Evolutionary conservation across 1,140 invertebrate genomes (phyloP).

Genomic region (Meloidogyne exigua): DNA sequence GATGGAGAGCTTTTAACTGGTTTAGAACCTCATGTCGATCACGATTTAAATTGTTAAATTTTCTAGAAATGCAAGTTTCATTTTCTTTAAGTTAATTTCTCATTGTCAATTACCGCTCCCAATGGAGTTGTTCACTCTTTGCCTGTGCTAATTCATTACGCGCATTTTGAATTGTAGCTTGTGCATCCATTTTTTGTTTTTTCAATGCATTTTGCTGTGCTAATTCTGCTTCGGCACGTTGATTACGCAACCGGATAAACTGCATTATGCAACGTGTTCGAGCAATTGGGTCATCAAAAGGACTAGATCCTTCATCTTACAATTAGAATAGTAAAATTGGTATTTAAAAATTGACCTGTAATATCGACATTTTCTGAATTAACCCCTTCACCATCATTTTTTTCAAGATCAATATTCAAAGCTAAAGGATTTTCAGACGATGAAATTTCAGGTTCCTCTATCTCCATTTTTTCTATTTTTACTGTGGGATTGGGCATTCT

Average conservation of each 20-base stretch:
- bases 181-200: conserved; percentile 40
- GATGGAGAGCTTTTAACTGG: conserved; percentile 10
- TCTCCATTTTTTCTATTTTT: background rate
- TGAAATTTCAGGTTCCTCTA: background rate
- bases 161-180: conserved; percentile 32
- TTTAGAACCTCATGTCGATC: conserved; percentile 15
- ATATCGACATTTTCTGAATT: background rate
- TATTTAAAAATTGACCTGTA: background rate
- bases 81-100: background rate
- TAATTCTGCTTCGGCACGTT: conserved; percentile 33
- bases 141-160: conserved; percentile 12
- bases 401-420: background rate
- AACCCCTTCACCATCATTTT: background rate
- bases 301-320: conserved; percentile 8
- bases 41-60: conserved; percentile 16
- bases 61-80: background rate
- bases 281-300: conserved; percentile 35
- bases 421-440: background rate
- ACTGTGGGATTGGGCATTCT: background rate
- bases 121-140: conserved; percentile 7
- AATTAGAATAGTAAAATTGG: background rate
- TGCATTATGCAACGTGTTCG: conserved; percentile 35
- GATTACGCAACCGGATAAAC: conserved; percentile 33
- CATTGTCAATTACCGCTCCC: background rate
- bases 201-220: conserved; percentile 38